phyloP scores from a whole-genome alignment of 2,888 invertebrate genomes.

The Agrochola lychnidis region DNA sequence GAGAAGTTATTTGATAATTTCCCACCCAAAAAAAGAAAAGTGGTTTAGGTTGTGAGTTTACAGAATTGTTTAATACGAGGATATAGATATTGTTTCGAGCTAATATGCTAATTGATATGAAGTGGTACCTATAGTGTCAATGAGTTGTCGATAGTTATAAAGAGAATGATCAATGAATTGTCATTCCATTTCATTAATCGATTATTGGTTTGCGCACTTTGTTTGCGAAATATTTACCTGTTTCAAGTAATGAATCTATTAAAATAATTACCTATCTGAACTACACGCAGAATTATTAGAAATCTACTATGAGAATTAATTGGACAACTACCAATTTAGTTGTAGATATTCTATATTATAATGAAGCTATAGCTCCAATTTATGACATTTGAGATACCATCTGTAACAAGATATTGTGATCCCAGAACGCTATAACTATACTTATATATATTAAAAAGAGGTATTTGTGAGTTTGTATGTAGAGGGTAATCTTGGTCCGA shows the following conservation, averaged over 20 bases:
- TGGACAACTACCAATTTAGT: constrained; percentile 2
- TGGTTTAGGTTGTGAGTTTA: background rate
- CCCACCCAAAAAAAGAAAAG: too few species aligned
- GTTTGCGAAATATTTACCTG: background rate
- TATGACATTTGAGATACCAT: background rate
- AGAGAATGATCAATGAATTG: background rate
- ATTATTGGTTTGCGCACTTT: constrained; percentile 3
- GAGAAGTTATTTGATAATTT: too few species aligned
- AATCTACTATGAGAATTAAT: constrained; percentile 11
- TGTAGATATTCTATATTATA: background rate
- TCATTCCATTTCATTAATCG: constrained; percentile 4
- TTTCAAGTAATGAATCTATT: background rate
- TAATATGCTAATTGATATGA: background rate
- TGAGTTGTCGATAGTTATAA: background rate
- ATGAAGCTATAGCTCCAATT: background rate
- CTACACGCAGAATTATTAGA: background rate
- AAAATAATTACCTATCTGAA: background rate
- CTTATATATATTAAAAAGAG: too few species aligned
- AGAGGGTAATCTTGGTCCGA: too few species aligned
- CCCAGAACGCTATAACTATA: background rate
- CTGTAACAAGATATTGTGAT: background rate
- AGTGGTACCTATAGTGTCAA: background rate
- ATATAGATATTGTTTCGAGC: background rate
- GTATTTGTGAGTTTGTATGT: too few species aligned
- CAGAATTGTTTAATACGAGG: background rate